Evolutionary conservation across 1,140 invertebrate genomes (phyloP).

Genomic region (Lamellibrachia luymesi): DNA sequence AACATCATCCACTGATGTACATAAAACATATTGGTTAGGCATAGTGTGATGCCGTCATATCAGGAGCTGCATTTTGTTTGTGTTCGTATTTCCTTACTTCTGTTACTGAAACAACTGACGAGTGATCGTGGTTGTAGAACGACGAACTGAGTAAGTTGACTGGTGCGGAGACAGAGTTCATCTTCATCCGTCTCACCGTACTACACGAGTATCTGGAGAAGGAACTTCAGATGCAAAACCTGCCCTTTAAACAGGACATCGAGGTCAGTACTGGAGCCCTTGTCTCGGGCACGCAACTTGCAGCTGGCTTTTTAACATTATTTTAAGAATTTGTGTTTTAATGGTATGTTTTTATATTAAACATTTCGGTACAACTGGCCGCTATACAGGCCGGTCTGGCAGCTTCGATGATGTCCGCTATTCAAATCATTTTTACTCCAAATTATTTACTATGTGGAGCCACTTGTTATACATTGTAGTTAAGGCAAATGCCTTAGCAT

Average conservation of each 20-base stretch:
- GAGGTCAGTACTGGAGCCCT: conserved; percentile 47
- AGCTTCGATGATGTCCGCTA: no score
- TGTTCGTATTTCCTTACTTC: background rate
- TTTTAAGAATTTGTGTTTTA: background rate
- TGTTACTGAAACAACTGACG: background rate
- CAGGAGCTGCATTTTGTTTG: background rate
- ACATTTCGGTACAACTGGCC: no score
- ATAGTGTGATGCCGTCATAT: background rate
- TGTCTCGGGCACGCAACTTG: background rate
- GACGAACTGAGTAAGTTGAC: conserved; percentile 31
- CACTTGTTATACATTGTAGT: no score
- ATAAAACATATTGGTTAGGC: no score
- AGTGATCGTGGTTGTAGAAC: conserved; percentile 3
- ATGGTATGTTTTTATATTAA: no score
- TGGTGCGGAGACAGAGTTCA: conserved; percentile 54
- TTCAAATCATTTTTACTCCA: no score
- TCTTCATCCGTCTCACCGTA: conserved; percentile 75
- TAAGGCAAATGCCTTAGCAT: no score
- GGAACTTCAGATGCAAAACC: conserved; percentile 83
- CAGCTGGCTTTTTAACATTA: background rate
- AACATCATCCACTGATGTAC: no score
- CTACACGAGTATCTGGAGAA: conserved; percentile 91
- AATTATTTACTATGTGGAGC: no score
- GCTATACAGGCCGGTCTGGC: no score
- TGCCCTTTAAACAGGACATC: conserved; percentile 77